A percentile compares a stretch with the other conserved stretches of the same genome.
Evolutionary conservation across 2,888 invertebrate genomes (phyloP).

Genomic region (Rhagonycha lutea): DNA sequence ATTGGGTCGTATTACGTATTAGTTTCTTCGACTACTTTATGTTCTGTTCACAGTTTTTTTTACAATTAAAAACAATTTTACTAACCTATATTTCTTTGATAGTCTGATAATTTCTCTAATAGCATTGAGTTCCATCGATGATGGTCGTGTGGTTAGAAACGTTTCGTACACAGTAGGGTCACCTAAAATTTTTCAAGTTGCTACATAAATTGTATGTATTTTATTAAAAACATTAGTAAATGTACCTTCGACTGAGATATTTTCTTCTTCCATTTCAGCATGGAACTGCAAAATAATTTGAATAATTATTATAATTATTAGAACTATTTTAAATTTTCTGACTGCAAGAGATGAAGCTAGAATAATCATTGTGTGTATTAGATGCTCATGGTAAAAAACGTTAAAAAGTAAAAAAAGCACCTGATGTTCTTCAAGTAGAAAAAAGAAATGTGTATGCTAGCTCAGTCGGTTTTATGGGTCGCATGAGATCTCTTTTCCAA

Average conservation of each 20-base stretch:
- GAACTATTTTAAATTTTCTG: neutral
- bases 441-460: too few species aligned
- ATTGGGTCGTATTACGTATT: too few species aligned
- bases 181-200: constrained; percentile 32
- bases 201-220: neutral
- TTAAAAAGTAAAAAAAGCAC: too few species aligned
- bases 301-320: neutral
- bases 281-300: constrained; percentile 64
- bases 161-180: constrained; percentile 66
- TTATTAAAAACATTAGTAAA: neutral
- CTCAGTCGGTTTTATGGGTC: too few species aligned
- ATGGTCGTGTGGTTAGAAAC: constrained; percentile 67
- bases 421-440: too few species aligned
- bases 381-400: too few species aligned
- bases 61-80: constrained; percentile 11
- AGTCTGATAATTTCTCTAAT: constrained; percentile 63
- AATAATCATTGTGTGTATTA: too few species aligned
- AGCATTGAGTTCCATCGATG: constrained; percentile 70
- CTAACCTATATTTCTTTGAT: constrained; percentile 62
- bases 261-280: constrained; percentile 65
- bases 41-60: too few species aligned
- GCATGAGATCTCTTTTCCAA: too few species aligned
- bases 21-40: too few species aligned
- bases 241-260: constrained; percentile 30
- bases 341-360: too few species aligned